Evolutionary conservation across 2,113 vertebrate genomes (phyloP), one percentile per base, ranked within the genome.

Genomic region (Syngnathus typhle): DNA sequence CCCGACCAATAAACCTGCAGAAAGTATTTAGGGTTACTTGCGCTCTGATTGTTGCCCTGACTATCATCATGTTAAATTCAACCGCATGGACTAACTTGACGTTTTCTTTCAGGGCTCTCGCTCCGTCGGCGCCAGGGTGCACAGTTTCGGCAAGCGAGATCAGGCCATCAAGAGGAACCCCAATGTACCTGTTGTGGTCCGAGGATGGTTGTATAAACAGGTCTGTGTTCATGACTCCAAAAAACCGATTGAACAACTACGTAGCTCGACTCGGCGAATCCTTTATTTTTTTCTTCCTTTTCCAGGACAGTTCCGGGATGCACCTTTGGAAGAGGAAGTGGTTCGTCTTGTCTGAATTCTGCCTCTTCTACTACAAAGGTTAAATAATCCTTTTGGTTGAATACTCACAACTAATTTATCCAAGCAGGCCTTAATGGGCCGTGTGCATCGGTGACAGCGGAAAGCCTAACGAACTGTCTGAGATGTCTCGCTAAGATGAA

Each of bases 301-400:
- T 51, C 52, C 88, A 98, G 96, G 96, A 98, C 89, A 95, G 96
- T 82, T 94, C 95, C 71, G 96, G 96, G 69, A 98, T 98, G 96
- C 89, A 94, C 37, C 90, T 98, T 1, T 98, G 96, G 96, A 98
- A 98, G 85, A 93, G 95, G 68, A 91, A 95, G 67, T 98, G 96
- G 96, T 98, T 98, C 81, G 94, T 98, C 78, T 88, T 98, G 62
- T 91, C 96, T 9, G 96, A 98, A 86, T 96, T 91, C 88, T 98
- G 96, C 77, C 91, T 98, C 67, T 98, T 98, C 88, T 98, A 98
- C 80, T 98, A 98, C 82, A 98, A 98, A 96, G 96, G 96, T 98
- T 88, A 92, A 56, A 32, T 36, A 11, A 32, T 23, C 11, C 21
- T 55, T 55, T 27, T 27, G 27, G 27, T 27, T 27, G 27, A 27